phyloP scores from a whole-genome alignment of 2,113 vertebrate genomes.

The Condylura cristata region DNA sequence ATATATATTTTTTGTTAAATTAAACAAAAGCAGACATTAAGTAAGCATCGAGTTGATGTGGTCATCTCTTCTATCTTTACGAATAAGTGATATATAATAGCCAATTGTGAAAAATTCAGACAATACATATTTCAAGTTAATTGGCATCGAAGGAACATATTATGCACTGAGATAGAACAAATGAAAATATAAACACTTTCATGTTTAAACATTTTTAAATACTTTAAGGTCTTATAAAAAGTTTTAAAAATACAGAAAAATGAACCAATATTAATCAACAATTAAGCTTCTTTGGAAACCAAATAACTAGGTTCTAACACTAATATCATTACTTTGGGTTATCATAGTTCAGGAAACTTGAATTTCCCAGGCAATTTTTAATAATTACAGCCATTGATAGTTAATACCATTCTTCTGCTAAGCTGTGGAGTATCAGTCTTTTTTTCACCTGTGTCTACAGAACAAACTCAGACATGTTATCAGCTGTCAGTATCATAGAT shows the following conservation, averaged over 20 bases:
- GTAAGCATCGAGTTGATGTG: not conserved
- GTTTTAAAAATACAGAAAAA: not conserved
- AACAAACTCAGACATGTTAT: not conserved
- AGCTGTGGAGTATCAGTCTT: not conserved
- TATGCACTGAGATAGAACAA: not conserved
- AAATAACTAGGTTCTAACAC: not conserved
- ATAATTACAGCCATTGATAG: not conserved
- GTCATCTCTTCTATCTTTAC: not conserved
- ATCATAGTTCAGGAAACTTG: not conserved
- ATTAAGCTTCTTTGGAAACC: not conserved
- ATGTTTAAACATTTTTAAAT: not conserved
- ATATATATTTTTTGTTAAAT: constrained; percentile 3
- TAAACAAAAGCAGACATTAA: not conserved
- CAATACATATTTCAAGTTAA: not conserved
- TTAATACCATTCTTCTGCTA: not conserved
- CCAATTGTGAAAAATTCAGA: not conserved
- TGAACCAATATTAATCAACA: not conserved
- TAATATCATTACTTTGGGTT: not conserved
- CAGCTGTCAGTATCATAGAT: not conserved
- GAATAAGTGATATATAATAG: not conserved
- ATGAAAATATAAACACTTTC: not conserved
- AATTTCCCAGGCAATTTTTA: not conserved
- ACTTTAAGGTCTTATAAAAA: not conserved
- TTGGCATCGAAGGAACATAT: not conserved
- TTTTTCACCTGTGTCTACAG: not conserved